These are phyloP conservation scores for Tachina grossa DNA, from an alignment of 2,888 invertebrate genomes.

Conservation along the genomic window DNA sequence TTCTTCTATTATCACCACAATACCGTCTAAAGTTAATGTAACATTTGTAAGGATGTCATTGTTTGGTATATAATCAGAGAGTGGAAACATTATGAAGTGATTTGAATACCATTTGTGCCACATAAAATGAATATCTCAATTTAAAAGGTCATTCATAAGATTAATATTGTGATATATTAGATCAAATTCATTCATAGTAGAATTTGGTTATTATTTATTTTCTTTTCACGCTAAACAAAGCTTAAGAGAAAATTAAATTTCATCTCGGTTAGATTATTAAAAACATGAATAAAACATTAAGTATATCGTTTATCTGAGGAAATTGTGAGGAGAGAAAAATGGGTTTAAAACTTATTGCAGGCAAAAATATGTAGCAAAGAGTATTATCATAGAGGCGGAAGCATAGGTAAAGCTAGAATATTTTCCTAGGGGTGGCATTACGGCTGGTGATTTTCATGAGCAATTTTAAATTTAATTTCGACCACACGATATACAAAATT, in stretches of 20 bases:
- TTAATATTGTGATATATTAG: neutral
- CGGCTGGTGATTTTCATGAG: too few species aligned
- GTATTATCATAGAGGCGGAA: too few species aligned
- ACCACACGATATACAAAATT: too few species aligned
- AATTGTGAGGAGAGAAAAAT: too few species aligned
- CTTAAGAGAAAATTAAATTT: neutral
- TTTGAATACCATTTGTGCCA: slow-evolving; percentile 11
- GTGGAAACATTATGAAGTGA: neutral
- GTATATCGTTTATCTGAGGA: too few species aligned
- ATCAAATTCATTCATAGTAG: slow-evolving; percentile 1
- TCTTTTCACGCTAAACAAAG: neutral
- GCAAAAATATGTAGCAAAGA: too few species aligned
- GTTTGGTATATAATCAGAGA: neutral
- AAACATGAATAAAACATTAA: too few species aligned
- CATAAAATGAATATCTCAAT: neutral
- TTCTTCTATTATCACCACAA: slow-evolving; percentile 5
- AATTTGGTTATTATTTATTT: neutral
- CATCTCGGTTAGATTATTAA: neutral
- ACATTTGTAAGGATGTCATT: slow-evolving; percentile 14
- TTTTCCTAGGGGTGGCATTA: too few species aligned
- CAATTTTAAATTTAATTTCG: too few species aligned
- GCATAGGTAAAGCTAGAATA: too few species aligned
- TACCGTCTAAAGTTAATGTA: neutral
- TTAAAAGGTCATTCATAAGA: neutral
- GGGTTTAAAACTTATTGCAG: too few species aligned